Percentiles rank a stretch among this genome's conserved stretches.
Evolutionary conservation across 2,113 vertebrate species (phyloP).

Genomic region (Petrocephalus microphthalmus): DNA sequence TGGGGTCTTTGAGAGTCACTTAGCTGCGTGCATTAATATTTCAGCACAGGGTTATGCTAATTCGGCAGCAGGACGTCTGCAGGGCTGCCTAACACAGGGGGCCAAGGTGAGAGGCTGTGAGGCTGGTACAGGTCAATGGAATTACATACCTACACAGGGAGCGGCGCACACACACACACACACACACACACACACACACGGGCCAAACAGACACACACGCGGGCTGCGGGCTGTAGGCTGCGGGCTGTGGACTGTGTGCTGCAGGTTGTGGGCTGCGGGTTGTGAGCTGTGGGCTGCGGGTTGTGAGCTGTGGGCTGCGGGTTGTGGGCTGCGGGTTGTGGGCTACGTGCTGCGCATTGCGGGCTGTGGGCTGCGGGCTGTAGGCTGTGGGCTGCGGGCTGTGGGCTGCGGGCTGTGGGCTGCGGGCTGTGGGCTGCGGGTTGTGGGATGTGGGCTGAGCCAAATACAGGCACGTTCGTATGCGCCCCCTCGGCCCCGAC

Average conservation of each 20-base stretch:
- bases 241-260: no score
- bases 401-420: no score
- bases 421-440: no score
- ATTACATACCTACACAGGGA: constrained; percentile 24
- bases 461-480: not conserved
- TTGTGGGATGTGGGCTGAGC: not conserved
- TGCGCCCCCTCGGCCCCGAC: not conserved
- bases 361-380: no score
- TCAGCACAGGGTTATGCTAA: constrained; percentile 45
- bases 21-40: constrained; percentile 51
- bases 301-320: no score
- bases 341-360: no score
- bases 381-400: no score
- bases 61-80: constrained; percentile 26
- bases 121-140: constrained; percentile 21
- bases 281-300: no score
- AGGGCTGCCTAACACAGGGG: not conserved
- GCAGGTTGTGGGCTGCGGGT: no score
- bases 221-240: not conserved
- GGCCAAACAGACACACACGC: constrained; percentile 4
- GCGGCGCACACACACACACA: constrained; percentile 17
- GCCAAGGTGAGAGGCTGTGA: not conserved
- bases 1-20: constrained; percentile 4
- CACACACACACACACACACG: not conserved
- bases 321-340: no score